A percentile compares a stretch with the other conserved stretches of the same genome.
Conservation (phyloP, 2,113 vertebrate species). For the Perognathus longimembris region DNA sequence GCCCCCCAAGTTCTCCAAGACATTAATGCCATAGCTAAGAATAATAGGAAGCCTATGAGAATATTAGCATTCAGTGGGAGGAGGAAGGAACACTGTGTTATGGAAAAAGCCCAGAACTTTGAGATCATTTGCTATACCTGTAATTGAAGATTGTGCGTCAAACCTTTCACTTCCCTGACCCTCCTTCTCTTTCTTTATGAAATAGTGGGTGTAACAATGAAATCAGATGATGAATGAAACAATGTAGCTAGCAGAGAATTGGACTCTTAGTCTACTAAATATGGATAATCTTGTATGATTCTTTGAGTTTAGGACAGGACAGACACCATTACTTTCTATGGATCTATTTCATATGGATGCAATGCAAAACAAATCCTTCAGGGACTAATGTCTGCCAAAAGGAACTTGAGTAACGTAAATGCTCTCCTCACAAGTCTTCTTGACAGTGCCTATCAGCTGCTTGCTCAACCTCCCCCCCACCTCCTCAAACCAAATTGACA, state of each 20-base stretch:
- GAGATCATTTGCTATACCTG: neutral
- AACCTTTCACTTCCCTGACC: neutral
- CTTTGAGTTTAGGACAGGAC: neutral
- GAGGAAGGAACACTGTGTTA: neutral
- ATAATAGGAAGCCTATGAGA: neutral
- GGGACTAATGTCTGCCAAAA: neutral
- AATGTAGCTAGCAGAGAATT: neutral
- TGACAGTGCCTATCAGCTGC: neutral
- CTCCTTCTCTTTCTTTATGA: neutral
- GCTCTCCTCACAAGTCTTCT: neutral
- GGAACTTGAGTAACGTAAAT: neutral
- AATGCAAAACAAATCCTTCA: rapidly evolving
- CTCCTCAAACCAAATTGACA: neutral
- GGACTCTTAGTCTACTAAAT: neutral
- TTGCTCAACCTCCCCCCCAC: neutral
- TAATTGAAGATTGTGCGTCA: neutral
- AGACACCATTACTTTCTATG: neutral
- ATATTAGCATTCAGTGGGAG: neutral
- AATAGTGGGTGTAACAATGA: neutral
- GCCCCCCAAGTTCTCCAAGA: constrained; percentile 19
- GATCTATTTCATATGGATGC: neutral
- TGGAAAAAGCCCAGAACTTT: neutral
- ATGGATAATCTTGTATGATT: neutral
- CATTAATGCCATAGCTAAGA: neutral
- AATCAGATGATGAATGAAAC: constrained; percentile 14